A percentile compares a stretch with the other conserved stretches of the same genome.
Evolutionary conservation across 2,888 invertebrate species (phyloP).

Genomic region (Aphodius sticticus): DNA sequence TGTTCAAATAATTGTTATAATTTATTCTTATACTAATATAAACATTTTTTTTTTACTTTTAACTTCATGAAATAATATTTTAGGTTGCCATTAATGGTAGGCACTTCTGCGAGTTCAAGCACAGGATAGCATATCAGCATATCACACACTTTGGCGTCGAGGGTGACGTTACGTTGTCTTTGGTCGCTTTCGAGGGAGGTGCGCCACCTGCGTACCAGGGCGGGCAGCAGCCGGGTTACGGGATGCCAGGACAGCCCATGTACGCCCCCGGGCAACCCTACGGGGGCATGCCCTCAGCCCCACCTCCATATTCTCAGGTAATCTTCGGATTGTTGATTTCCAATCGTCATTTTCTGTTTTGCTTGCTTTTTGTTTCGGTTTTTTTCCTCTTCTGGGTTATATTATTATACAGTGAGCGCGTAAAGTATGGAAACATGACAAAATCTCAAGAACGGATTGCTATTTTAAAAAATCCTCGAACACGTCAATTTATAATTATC

Average conservation of each 20-base stretch:
- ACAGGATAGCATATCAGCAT: constrained; percentile 72
- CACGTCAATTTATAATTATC: too few species aligned
- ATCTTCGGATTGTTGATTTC: not conserved
- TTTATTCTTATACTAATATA: too few species aligned
- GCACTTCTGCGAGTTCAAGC: constrained; percentile 79
- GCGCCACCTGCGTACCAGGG: constrained; percentile 41
- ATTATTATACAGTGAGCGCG: not conserved
- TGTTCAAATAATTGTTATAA: too few species aligned
- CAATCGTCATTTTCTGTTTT: constrained; percentile 6
- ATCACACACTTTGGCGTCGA: constrained; percentile 75
- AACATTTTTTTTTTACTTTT: too few species aligned
- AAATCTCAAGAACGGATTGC: too few species aligned
- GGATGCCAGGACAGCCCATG: constrained; percentile 25
- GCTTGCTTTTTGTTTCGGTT: constrained; percentile 5
- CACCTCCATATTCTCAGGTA: constrained; percentile 34
- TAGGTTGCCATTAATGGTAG: constrained; percentile 82
- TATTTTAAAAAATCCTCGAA: too few species aligned
- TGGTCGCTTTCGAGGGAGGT: constrained; percentile 70
- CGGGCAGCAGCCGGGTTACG: constrained; percentile 29
- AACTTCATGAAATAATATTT: too few species aligned
- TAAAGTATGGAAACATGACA: too few species aligned
- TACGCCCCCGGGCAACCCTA: constrained; percentile 24
- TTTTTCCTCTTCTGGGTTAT: not conserved
- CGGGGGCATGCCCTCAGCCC: constrained; percentile 33
- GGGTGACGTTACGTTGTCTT: constrained; percentile 75